Conservation (phyloP, 2,797 vertebrate species). For the Pangasius krempfi region DNA sequence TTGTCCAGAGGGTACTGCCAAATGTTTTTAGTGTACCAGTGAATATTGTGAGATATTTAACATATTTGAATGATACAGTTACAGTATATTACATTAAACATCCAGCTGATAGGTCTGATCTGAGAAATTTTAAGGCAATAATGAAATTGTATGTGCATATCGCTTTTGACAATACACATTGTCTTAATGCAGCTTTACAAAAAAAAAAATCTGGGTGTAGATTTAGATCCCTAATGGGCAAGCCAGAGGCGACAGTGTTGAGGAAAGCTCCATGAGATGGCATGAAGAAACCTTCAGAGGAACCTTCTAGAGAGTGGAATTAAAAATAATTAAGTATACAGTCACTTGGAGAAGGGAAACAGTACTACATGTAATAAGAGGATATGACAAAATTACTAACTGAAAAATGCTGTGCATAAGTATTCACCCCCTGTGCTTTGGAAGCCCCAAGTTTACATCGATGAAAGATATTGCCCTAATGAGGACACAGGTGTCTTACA, state of each 20-base stretch:
- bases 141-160: neutral
- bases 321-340: neutral
- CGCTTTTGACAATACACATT: neutral
- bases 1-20: neutral
- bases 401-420: neutral
- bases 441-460: neutral
- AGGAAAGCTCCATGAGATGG: neutral
- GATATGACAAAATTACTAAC: neutral
- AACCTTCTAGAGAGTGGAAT: neutral
- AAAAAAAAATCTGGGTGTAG: neutral
- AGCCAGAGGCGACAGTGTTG: neutral
- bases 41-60: neutral
- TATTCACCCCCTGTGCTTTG: neutral
- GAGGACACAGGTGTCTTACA: neutral
- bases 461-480: neutral
- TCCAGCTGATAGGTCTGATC: neutral
- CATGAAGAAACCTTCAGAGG: neutral
- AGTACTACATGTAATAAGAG: neutral
- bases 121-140: neutral
- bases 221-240: neutral
- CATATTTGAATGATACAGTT: neutral
- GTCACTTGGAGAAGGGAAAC: neutral
- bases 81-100: neutral
- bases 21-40: neutral
- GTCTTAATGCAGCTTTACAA: neutral